Conservation (phyloP, 2,888 invertebrate genomes). For the Carcina quercana region DNA sequence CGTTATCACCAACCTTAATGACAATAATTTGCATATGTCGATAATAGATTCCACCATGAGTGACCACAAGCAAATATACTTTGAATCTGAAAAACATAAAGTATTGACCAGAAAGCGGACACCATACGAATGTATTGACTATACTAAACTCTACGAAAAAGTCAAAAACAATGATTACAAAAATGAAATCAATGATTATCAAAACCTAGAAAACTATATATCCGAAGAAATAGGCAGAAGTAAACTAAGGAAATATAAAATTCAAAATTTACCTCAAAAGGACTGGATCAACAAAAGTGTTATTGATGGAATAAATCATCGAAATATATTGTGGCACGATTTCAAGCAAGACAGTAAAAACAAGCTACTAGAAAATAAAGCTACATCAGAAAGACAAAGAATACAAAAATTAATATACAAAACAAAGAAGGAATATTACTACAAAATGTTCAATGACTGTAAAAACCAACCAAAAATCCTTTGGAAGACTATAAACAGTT, state of each 20-base stretch:
- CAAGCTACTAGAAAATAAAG: constrained; percentile 7
- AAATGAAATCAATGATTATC: background rate
- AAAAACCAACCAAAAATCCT: constrained; percentile 15
- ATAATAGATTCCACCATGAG: constrained; percentile 8
- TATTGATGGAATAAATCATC: constrained; percentile 14
- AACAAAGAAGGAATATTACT: constrained; percentile 12
- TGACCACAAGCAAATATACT: constrained; percentile 11
- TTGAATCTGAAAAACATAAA: constrained; percentile 3
- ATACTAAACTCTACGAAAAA: constrained; percentile 2
- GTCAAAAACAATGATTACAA: background rate
- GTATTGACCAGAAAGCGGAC: background rate
- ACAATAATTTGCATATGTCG: constrained; percentile 2
- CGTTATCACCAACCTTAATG: constrained; percentile 5
- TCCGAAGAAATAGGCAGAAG: constrained; percentile 10
- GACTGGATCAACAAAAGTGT: constrained; percentile 21
- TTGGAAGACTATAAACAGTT: constrained; percentile 18
- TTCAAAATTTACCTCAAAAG: constrained; percentile 12
- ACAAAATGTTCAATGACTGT: constrained; percentile 12
- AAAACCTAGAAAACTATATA: background rate
- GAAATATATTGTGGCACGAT: constrained; percentile 16
- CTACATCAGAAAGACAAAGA: constrained; percentile 5
- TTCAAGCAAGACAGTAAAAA: constrained; percentile 11
- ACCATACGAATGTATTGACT: constrained; percentile 4
- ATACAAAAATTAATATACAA: constrained; percentile 6
- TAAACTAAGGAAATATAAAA: constrained; percentile 12